Conservation (phyloP, 2,113 vertebrate genomes). For the Rutilus rutilus region DNA sequence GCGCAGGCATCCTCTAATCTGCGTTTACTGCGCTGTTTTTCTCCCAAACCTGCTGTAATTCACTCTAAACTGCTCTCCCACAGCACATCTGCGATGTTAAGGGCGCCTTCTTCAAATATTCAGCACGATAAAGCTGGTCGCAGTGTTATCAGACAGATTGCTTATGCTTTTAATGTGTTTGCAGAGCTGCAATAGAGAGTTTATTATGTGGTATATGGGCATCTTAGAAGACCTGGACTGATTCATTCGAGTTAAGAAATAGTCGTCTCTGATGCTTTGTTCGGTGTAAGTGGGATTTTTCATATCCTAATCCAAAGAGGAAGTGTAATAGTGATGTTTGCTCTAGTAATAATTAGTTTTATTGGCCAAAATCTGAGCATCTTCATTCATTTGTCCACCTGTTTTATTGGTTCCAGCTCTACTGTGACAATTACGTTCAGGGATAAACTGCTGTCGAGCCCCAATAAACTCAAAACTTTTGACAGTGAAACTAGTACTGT, state of each 20-base stretch:
- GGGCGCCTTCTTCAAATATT: neutral
- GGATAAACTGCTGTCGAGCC: neutral
- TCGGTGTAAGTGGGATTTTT: neutral
- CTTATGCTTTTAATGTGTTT: slow-evolving; percentile 14
- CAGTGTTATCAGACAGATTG: neutral
- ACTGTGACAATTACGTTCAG: neutral
- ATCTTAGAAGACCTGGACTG: neutral
- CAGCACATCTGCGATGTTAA: neutral
- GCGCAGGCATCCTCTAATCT: neutral
- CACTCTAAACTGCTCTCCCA: neutral
- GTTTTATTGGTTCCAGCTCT: neutral
- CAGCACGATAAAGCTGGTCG: neutral
- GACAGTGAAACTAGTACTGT: neutral
- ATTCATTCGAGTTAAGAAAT: neutral
- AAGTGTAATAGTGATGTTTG: neutral
- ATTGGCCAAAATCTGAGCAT: neutral
- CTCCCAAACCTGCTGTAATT: neutral
- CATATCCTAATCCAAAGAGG: neutral
- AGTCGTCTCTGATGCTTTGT: neutral
- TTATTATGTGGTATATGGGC: neutral
- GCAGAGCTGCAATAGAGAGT: neutral
- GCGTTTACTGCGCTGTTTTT: neutral
- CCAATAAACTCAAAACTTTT: neutral
- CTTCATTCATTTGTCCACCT: neutral
- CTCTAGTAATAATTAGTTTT: neutral